phyloP scores from a whole-genome alignment of 2,113 vertebrate genomes.

The Pterophyllum scalare region DNA sequence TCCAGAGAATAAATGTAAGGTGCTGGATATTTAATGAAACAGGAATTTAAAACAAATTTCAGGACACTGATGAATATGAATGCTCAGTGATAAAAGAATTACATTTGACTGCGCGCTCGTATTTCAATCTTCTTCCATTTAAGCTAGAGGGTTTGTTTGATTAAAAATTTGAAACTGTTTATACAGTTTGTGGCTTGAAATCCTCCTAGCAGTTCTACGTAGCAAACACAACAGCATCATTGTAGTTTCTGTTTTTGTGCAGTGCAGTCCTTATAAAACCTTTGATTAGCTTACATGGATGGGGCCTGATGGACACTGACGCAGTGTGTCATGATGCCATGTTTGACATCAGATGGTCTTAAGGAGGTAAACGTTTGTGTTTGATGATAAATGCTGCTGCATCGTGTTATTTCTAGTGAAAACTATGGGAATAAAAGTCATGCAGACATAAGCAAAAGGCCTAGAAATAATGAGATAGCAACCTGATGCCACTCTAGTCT shows the following conservation, averaged over 20 bases:
- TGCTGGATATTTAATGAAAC: not conserved
- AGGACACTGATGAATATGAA: not conserved
- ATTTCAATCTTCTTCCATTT: too few relatives aligned
- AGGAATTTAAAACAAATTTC: not conserved
- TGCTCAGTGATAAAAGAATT: too few relatives aligned
- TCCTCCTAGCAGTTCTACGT: not conserved
- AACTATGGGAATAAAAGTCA: not conserved
- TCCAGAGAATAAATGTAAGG: not conserved
- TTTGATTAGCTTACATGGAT: not conserved
- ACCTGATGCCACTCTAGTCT: not conserved
- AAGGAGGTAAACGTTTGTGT: not conserved
- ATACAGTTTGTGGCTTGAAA: not conserved
- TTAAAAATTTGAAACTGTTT: too few relatives aligned
- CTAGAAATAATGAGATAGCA: not conserved
- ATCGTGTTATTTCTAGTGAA: not conserved
- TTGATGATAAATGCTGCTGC: not conserved
- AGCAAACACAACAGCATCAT: not conserved
- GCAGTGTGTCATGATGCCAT: not conserved
- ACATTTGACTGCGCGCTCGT: too few relatives aligned
- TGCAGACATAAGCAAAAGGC: not conserved
- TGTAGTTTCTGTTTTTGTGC: not conserved
- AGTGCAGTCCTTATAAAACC: not conserved
- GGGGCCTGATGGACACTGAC: not conserved
- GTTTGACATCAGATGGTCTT: not conserved
- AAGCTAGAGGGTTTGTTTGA: too few relatives aligned